Evolutionary conservation across 1,140 invertebrate species (phyloP).

Genomic region (Venturia canescens): DNA sequence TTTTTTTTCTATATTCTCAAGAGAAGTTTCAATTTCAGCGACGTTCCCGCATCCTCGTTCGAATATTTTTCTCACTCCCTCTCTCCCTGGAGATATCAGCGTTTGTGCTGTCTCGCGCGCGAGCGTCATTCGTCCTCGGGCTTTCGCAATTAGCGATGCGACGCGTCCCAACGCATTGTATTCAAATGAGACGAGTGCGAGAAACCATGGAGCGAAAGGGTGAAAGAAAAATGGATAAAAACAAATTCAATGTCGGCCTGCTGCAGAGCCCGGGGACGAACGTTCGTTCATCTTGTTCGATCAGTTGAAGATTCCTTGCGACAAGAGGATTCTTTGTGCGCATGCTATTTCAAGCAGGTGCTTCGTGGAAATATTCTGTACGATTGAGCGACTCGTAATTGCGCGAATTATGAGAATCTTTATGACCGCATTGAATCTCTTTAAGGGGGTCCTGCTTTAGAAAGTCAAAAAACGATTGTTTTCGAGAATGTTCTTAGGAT

Average conservation of each 20-base stretch:
- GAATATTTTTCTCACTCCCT: background rate
- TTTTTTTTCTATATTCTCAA: slow-evolving; percentile 8
- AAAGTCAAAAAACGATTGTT: too few relatives aligned
- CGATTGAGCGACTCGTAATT: slow-evolving; percentile 24
- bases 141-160: slow-evolving; percentile 64
- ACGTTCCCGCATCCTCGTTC: slow-evolving; percentile 26
- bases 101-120: background rate
- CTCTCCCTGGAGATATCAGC: background rate
- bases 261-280: slow-evolving; percentile 19
- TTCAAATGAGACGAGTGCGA: slow-evolving; percentile 59
- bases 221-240: slow-evolving; percentile 48
- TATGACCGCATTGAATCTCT: too few relatives aligned
- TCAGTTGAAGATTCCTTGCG: background rate
- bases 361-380: background rate
- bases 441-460: too few relatives aligned
- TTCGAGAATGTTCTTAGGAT: too few relatives aligned
- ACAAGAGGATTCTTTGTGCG: background rate
- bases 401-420: too few relatives aligned
- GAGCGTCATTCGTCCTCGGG: slow-evolving; percentile 41
- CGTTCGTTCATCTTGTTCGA: slow-evolving; percentile 2
- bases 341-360: slow-evolving; percentile 23
- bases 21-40: slow-evolving; percentile 42
- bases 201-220: slow-evolving; percentile 50
- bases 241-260: background rate
- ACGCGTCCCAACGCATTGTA: slow-evolving; percentile 59